Base-by-base conservation (phyloP, 2,113 vertebrate genomes). In the Psophia crepitans region DNA sequence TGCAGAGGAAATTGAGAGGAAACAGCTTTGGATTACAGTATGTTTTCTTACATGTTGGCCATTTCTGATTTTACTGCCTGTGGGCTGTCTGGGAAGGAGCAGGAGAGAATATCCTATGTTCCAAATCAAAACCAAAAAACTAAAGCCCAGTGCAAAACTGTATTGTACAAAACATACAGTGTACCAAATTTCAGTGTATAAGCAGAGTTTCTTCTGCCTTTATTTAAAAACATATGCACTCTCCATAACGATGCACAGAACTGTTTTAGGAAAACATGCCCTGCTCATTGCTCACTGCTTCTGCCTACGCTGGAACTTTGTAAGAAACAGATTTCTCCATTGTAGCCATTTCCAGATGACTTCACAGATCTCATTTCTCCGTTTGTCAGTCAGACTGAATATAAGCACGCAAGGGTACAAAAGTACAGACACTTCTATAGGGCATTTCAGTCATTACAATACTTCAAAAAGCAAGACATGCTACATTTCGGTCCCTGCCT, bases 1-100 rank as follows among this genome's bases (percentile, higher is more conserved):
- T 9, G 4, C 61, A 82, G 63, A 94, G 70, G 74, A 97, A 97
- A 89, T 77, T 0, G 3, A 89, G 68, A 61, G 23, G 46, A 41
- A 93, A 51, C 71, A 90, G 28, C 81, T 95, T 97, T 94, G 94
- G 74, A 97, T 94, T 93, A 92, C 53, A 61, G 37, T 68, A 65
- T 90, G 82, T 84, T 96, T 97, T 77, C 69, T 84, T 86, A n/a
- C n/a, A 44, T 74, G 64, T 83, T 57, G 44, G 68, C 88, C 78
- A 78, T 82, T 95, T 84, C 91, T 96, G 83, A 97, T 93, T 95
- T 94, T 96, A 95, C 84, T 83, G 80, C 80, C 96, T 89, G 37
- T 46, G 53, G 92, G 91, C 77, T 97, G 79, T 56, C 46, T 75
- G 85, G 71, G 70, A 96, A 95, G 78, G 80, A 89, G 43, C 71